Percentiles rank a stretch among this genome's conserved stretches.
Evolutionary conservation across 2,797 vertebrate species (phyloP).

Genomic region (Macropus fuliginosus): DNA sequence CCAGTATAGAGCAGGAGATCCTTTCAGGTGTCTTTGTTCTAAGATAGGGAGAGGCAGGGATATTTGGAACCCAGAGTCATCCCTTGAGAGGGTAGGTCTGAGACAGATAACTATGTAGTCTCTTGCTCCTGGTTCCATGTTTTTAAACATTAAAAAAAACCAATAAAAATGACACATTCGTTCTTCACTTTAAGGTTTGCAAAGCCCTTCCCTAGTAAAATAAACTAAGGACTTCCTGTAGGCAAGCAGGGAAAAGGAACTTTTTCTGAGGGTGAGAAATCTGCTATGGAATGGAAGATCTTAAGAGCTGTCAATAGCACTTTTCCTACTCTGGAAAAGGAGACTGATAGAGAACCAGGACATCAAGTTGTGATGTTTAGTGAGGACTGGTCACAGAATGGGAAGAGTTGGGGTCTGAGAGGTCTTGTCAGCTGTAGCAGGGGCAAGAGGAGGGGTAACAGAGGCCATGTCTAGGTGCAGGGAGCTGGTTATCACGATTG

Average conservation of each 20-base stretch:
- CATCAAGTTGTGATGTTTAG: neutral
- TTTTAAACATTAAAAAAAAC: neutral
- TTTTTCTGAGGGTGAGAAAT: neutral
- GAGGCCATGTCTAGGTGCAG: neutral
- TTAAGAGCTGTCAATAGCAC: neutral
- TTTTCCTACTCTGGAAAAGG: neutral
- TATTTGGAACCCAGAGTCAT: neutral
- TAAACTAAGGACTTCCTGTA: neutral
- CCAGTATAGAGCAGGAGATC: neutral
- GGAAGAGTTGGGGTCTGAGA: neutral
- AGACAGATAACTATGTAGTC: neutral
- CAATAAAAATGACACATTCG: neutral
- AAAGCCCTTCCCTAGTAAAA: neutral
- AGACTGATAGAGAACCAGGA: neutral
- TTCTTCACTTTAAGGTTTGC: neutral
- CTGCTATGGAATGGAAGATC: neutral
- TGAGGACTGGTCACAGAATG: neutral
- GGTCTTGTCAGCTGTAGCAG: neutral
- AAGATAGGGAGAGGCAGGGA: neutral
- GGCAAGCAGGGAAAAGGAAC: neutral
- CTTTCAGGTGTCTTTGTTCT: neutral
- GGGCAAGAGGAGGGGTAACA: neutral
- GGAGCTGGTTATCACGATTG: neutral
- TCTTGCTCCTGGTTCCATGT: neutral
- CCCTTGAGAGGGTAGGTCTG: neutral